Evolutionary conservation across 2,797 vertebrate genomes (phyloP).

Genomic region (Platalea minor): DNA sequence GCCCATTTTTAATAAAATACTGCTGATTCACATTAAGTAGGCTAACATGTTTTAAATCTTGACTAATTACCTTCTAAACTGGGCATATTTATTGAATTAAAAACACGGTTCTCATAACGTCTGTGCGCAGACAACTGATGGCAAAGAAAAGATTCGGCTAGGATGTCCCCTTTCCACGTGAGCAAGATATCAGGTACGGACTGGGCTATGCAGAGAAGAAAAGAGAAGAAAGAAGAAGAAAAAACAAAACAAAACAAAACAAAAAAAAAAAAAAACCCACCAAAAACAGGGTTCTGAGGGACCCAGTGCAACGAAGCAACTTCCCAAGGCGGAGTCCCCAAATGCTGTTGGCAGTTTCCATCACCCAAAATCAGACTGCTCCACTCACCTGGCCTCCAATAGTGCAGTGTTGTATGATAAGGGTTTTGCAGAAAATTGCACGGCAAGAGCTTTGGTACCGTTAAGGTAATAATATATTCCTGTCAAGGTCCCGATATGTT

Average conservation of each 20-base stretch:
- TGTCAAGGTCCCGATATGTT: neutral
- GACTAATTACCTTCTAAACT: neutral
- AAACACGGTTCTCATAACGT: neutral
- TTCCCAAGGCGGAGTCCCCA: neutral
- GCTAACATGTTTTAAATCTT: neutral
- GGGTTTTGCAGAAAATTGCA: neutral
- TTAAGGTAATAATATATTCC: neutral
- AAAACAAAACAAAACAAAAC: too few species aligned
- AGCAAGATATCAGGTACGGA: neutral
- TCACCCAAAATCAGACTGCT: neutral
- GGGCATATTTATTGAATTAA: neutral
- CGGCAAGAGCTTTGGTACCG: neutral
- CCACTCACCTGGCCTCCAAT: neutral
- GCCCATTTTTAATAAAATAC: neutral
- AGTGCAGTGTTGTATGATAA: rapidly evolving
- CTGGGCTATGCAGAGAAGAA: neutral
- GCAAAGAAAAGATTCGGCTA: neutral
- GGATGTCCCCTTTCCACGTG: neutral
- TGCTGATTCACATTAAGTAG: neutral
- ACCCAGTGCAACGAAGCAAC: neutral
- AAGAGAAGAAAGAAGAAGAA: too few species aligned
- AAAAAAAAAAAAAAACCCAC: too few species aligned
- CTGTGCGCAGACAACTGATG: neutral
- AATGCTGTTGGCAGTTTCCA: neutral
- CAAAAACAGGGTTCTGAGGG: neutral